Evolutionary conservation across 2,888 invertebrate genomes (phyloP).

Genomic region (Blastobasis adustella): DNA sequence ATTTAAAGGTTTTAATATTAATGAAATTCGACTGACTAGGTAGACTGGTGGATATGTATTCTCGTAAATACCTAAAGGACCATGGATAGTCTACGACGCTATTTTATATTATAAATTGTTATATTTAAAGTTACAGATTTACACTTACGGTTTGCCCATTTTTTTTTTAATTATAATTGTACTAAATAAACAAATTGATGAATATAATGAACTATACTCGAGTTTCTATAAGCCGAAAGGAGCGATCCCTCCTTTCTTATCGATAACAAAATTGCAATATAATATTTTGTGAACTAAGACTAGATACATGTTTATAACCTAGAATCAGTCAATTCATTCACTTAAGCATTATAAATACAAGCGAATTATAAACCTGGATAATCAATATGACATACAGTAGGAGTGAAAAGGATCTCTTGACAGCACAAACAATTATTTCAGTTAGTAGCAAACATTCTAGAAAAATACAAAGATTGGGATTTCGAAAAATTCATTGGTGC

Average conservation of each 20-base stretch:
- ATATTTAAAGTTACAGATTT: slow-evolving; percentile 26
- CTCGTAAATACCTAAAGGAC: slow-evolving; percentile 32
- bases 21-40: slow-evolving; percentile 4
- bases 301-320: slow-evolving; percentile 45
- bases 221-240: no score
- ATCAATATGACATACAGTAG: neutral
- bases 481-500: slow-evolving; percentile 24
- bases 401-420: neutral
- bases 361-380: neutral
- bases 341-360: slow-evolving; percentile 33
- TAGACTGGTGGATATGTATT: slow-evolving; percentile 53
- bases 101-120: slow-evolving; percentile 29
- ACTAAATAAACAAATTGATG: slow-evolving; percentile 19
- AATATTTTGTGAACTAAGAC: slow-evolving; percentile 38
- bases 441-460: slow-evolving; percentile 8
- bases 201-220: slow-evolving; percentile 15
- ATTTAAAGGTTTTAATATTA: no score
- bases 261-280: no score
- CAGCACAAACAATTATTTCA: neutral
- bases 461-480: slow-evolving; percentile 26
- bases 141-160: slow-evolving; percentile 17
- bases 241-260: no score
- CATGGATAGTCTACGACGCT: slow-evolving; percentile 28
- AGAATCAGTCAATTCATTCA: slow-evolving; percentile 58
- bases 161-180: slow-evolving; percentile 3